These are phyloP conservation scores for Lithobates sylvaticus DNA, from an alignment of 2,797 vertebrate genomes.

Conservation along the genomic window DNA sequence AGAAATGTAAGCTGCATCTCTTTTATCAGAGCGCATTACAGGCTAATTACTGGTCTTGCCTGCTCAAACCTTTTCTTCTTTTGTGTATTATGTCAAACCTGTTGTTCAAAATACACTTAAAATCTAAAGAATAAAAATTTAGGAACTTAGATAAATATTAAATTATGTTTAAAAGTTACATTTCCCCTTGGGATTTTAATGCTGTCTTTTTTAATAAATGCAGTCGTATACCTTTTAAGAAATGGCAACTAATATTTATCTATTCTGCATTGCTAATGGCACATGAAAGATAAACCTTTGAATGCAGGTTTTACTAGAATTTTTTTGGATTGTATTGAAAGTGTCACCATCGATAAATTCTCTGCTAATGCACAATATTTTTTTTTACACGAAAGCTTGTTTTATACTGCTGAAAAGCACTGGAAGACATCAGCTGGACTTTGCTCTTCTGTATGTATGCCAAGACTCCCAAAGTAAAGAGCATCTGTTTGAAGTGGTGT, in stretches of 20 bases:
- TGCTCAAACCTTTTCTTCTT: background rate
- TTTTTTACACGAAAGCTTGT: too few relatives aligned
- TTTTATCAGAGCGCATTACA: constrained; percentile 9
- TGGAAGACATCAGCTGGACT: too few relatives aligned
- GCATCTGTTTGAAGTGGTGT: too few relatives aligned
- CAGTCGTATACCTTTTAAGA: too few relatives aligned
- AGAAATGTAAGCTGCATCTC: constrained; percentile 43
- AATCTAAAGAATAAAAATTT: background rate
- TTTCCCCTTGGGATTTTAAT: background rate
- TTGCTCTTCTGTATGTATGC: too few relatives aligned
- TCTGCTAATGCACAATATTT: too few relatives aligned
- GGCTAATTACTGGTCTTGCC: background rate
- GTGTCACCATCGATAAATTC: too few relatives aligned
- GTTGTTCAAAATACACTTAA: background rate
- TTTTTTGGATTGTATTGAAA: background rate
- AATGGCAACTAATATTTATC: too few relatives aligned
- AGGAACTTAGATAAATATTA: background rate
- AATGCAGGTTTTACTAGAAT: background rate
- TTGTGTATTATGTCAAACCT: background rate
- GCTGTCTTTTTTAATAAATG: background rate
- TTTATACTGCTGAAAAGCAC: too few relatives aligned
- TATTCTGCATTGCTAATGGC: background rate
- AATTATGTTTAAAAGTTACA: background rate
- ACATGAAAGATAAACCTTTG: too few relatives aligned
- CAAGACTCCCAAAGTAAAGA: too few relatives aligned